Conservation (phyloP, 2,113 vertebrate species). For the Thermophis baileyi region DNA sequence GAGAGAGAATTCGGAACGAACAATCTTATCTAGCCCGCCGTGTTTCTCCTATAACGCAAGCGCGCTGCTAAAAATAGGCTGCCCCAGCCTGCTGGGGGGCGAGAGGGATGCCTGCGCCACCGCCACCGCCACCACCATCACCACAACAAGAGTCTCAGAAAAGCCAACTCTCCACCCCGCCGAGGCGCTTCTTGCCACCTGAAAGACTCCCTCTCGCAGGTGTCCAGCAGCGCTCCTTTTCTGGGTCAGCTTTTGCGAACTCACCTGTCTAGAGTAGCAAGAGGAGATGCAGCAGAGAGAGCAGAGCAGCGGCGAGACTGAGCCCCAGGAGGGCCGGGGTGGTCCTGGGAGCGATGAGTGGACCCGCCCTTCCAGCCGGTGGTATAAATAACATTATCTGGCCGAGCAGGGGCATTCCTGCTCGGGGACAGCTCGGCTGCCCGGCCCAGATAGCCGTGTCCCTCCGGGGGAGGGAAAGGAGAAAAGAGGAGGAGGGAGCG, state of each 20-base stretch:
- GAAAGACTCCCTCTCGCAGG: background rate
- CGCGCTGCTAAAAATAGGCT: background rate
- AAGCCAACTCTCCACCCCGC: background rate
- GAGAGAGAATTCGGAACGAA: background rate
- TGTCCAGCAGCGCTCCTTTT: background rate
- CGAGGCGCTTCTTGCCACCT: background rate
- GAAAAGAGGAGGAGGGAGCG: constrained; percentile 53
- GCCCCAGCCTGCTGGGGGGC: background rate
- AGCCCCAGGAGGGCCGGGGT: constrained; percentile 51
- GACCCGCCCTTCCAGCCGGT: constrained; percentile 61
- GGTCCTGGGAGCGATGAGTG: constrained; percentile 63
- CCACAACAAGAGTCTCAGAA: background rate
- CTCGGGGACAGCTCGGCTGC: constrained; percentile 69
- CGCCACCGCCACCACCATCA: background rate
- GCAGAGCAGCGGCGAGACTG: constrained; percentile 27
- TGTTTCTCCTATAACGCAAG: background rate
- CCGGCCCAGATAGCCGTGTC: constrained; percentile 70
- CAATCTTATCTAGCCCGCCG: background rate
- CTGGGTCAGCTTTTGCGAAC: constrained; percentile 20
- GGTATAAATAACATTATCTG: constrained; percentile 81
- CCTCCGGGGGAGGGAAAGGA: constrained; percentile 47
- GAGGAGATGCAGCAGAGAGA: constrained; percentile 41
- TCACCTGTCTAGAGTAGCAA: constrained; percentile 63
- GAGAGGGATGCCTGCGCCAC: background rate
- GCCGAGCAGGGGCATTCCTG: constrained; percentile 75